Evolutionary conservation across 35 echinoderm and acorn worm species (phyloP), one percentile per base, ranked within the genome.

Genomic region (Lytechinus pictus): DNA sequence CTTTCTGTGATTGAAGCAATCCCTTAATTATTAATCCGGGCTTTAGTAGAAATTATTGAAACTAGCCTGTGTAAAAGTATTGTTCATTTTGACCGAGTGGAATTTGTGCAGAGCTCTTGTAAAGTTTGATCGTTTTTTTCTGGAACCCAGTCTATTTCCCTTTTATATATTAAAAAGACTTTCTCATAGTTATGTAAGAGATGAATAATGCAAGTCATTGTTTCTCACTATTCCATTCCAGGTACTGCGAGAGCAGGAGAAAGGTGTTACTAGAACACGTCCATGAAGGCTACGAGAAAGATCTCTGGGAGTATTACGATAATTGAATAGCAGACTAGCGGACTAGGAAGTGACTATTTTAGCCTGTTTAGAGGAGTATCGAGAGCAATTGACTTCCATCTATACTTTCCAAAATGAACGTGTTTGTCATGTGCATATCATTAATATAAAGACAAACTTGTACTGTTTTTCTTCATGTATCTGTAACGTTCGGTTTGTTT

Each of bases 241-340:
- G 98, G 92, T 99, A 99, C 94, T 99, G 98, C 90, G 98, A 99
- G 94, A 97, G 98, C 56, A 96, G 98, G 58, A 91, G 98, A 14
- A 99, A 99, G 86, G 98, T 99, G 27, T 89, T 98, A 93, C 89
- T 99, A 96, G 98, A 98, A 86, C 98, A 99, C 72, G 98, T 99
- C 87, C 96, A 99, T 86, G 98, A 99, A 96, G 98, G 98, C 21
- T 99, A 99, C 54, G 98, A 99, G 61, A 99, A 97, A 71, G 98
- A 99, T 88, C 96, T 93, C 54, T 99, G 98, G 98, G 98, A 97
- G 52, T 99, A 99, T 89, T 94, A 95, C 52, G 97, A 99, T 52
- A 93, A 94, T n/a, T 95, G 56, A 94, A 52, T 12, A 94, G 9
- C 27, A 94, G 28, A 89, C 28, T 54, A 90, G 88, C 11, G 16